phyloP scores from a whole-genome alignment of 2,888 invertebrate species.

The Yponomeuta sedellus region DNA sequence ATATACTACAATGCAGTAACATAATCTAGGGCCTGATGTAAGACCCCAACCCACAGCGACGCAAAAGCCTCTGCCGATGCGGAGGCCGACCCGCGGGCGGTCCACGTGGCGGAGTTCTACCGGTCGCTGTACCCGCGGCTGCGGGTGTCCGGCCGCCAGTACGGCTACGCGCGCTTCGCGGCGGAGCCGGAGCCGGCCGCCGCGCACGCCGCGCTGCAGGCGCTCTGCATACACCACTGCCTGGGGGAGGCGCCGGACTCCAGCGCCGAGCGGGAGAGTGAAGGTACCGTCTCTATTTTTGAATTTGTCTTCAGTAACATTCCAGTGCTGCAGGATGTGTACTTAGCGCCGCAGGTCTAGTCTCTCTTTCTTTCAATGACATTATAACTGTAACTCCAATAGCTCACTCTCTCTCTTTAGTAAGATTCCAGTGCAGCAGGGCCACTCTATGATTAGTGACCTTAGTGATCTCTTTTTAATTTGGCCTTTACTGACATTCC shows the following conservation, averaged over 20 bases:
- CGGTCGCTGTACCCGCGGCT: constrained; percentile 45
- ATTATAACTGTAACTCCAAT: too few species aligned
- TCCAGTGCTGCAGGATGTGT: too few species aligned
- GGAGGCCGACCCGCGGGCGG: constrained; percentile 28
- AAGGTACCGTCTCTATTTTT: background rate
- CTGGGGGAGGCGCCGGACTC: constrained; percentile 31
- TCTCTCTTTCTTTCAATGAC: too few species aligned
- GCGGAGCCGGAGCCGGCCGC: constrained; percentile 29
- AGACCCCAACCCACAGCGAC: background rate
- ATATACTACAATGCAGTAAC: too few species aligned
- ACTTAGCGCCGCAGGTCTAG: too few species aligned
- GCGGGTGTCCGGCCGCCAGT: constrained; percentile 31
- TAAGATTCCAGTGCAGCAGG: too few species aligned
- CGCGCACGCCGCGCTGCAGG: constrained; percentile 38
- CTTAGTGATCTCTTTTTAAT: too few species aligned
- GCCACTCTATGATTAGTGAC: too few species aligned
- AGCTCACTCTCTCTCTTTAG: too few species aligned
- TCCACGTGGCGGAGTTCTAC: constrained; percentile 59
- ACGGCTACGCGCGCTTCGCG: constrained; percentile 54
- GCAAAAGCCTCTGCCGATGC: background rate
- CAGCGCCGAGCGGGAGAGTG: constrained; percentile 37
- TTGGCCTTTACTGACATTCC: too few species aligned
- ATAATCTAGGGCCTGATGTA: background rate
- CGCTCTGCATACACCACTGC: constrained; percentile 53
- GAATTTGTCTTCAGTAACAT: too few species aligned